Conservation (phyloP, 1,140 invertebrate genomes). For the Papilio polytes region DNA sequence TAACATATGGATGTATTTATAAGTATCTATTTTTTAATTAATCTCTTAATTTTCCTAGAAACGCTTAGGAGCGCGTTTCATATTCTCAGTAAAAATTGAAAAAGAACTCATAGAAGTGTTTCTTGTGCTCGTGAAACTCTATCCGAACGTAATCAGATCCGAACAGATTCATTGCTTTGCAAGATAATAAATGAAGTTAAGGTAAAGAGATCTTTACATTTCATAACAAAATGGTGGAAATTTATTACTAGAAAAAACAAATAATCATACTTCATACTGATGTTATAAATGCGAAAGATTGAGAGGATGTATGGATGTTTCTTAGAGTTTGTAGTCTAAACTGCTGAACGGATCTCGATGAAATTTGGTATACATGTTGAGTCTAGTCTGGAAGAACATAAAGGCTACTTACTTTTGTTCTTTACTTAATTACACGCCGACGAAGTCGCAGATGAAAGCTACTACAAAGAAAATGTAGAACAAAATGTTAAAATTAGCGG, state of each 20-base stretch:
- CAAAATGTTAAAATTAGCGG: neutral
- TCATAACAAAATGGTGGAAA: constrained; percentile 29
- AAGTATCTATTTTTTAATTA: neutral
- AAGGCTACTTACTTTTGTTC: too few species aligned
- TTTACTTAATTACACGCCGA: too few species aligned
- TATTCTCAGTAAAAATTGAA: constrained; percentile 41
- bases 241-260: neutral
- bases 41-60: constrained; percentile 2
- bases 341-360: too few species aligned
- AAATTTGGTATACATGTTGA: too few species aligned
- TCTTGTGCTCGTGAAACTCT: constrained; percentile 68
- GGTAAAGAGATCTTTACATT: constrained; percentile 23
- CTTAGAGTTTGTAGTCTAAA: too few species aligned
- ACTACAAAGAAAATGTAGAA: neutral
- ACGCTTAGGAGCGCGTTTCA: neutral
- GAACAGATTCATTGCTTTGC: constrained; percentile 47
- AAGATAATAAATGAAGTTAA: constrained; percentile 54
- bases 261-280: neutral
- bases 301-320: too few species aligned
- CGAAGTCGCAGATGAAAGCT: too few species aligned
- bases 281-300: too few species aligned
- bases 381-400: too few species aligned
- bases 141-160: constrained; percentile 73
- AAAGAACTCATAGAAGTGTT: constrained; percentile 73
- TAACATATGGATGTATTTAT: too few species aligned